Percentiles rank a stretch among this genome's conserved stretches.
Evolutionary conservation across 2,888 invertebrate species (phyloP).

Genomic region (Apamea crenata): DNA sequence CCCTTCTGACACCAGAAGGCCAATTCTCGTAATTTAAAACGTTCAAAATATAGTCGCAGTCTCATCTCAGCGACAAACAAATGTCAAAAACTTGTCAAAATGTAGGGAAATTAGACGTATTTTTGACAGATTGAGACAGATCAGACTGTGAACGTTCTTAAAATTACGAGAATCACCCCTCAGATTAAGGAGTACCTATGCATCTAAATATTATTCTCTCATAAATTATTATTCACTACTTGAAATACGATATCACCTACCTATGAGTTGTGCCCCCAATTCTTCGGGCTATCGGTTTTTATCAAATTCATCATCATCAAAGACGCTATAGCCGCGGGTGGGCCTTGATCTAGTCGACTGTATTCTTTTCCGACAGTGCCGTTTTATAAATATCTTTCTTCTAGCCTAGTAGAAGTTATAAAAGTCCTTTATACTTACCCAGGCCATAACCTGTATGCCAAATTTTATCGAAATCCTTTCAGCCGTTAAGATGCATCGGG

Average conservation of each 20-base stretch:
- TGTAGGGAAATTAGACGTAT: no score
- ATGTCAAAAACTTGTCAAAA: no score
- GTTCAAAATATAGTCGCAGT: no score
- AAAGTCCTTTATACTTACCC: background rate
- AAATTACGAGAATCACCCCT: no score
- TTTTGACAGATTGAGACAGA: no score
- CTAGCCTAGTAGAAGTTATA: background rate
- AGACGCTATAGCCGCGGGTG: background rate
- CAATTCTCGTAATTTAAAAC: no score
- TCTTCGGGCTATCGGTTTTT: background rate
- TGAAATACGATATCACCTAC: background rate
- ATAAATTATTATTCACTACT: background rate
- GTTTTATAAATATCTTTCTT: background rate
- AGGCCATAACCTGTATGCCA: background rate
- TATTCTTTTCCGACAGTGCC: background rate
- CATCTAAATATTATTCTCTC: background rate
- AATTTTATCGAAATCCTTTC: background rate
- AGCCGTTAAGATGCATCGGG: background rate
- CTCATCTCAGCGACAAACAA: no score
- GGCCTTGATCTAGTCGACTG: background rate
- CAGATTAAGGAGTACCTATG: background rate
- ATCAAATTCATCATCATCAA: background rate
- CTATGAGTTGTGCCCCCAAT: background rate
- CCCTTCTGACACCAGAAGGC: background rate
- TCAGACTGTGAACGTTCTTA: no score